Conservation (phyloP, 2,888 invertebrate genomes). For the Netelia inedita region DNA sequence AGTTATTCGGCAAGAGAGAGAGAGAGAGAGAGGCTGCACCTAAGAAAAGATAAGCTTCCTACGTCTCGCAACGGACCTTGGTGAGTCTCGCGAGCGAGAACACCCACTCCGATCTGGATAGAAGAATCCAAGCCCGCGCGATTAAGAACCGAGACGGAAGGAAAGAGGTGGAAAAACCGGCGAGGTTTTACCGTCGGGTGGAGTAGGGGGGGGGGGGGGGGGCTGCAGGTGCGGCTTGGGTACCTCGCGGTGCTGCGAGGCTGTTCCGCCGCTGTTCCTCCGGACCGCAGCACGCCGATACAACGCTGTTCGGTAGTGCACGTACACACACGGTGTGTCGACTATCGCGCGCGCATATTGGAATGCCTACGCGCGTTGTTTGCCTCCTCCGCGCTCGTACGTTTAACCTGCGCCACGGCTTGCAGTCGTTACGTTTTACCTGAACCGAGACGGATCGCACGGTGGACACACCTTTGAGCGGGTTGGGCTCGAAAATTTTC, state of each 20-base stretch:
- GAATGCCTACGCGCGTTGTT: slow-evolving; percentile 66
- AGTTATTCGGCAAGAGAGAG: neutral
- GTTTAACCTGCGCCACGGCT: slow-evolving; percentile 56
- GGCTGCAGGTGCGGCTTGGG: slow-evolving; percentile 78
- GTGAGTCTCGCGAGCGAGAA: neutral
- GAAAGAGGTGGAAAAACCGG: slow-evolving; percentile 67
- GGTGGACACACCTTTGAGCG: slow-evolving; percentile 4
- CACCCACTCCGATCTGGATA: slow-evolving; percentile 38
- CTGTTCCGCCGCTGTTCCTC: slow-evolving; percentile 55
- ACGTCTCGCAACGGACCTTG: neutral
- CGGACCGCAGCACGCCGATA: slow-evolving; percentile 75
- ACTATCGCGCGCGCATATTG: slow-evolving; percentile 23
- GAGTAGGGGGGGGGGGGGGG: slow-evolving; percentile 68
- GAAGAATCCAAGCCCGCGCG: slow-evolving; percentile 3
- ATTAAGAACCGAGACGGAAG: slow-evolving; percentile 49
- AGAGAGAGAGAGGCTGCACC: neutral
- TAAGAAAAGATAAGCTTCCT: neutral
- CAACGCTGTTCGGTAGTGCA: slow-evolving; percentile 64
- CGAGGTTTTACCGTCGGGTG: slow-evolving; percentile 54
- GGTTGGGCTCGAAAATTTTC: neutral
- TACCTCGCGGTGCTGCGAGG: slow-evolving; percentile 37
- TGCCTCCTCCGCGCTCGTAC: slow-evolving; percentile 58
- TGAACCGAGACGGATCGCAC: slow-evolving; percentile 34
- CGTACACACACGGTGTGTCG: slow-evolving; percentile 16
- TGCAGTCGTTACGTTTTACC: slow-evolving; percentile 44